These are phyloP conservation scores for Bimastos eiseni DNA, from an alignment of 2,888 invertebrate genomes.

Conservation along the genomic window DNA sequence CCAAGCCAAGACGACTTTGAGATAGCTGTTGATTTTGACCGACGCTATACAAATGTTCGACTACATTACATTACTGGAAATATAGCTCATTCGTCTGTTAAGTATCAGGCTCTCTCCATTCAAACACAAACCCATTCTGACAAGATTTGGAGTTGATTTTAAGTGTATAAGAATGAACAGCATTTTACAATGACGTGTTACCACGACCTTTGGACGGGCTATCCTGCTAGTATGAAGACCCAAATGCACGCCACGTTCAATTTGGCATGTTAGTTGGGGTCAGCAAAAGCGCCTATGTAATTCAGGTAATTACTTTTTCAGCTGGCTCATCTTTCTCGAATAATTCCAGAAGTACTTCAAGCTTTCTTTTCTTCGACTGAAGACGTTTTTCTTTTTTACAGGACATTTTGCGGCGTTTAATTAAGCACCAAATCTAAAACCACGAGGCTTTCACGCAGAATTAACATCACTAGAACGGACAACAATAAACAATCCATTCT, in stretches of 20 bases:
- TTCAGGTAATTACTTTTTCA: background rate
- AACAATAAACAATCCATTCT: background rate
- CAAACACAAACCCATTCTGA: too few relatives aligned
- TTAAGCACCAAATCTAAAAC: background rate
- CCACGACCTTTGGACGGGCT: background rate
- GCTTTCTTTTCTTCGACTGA: constrained; percentile 8
- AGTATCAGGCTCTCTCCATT: too few relatives aligned
- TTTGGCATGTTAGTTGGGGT: too few relatives aligned
- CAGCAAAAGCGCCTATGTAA: too few relatives aligned
- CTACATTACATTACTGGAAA: too few relatives aligned
- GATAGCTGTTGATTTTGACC: too few relatives aligned
- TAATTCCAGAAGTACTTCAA: background rate
- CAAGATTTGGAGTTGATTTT: too few relatives aligned
- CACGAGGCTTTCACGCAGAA: background rate
- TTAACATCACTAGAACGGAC: background rate
- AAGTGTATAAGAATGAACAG: background rate
- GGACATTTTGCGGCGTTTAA: background rate
- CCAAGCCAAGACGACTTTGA: too few relatives aligned
- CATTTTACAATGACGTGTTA: background rate
- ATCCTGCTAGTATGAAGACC: background rate
- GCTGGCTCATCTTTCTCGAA: background rate
- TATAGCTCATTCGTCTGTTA: too few relatives aligned
- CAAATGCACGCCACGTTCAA: background rate
- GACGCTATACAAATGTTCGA: too few relatives aligned
- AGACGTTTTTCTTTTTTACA: constrained; percentile 17